Base-by-base conservation (phyloP, 2,113 vertebrate genomes). In the Brachyistius frenatus region DNA sequence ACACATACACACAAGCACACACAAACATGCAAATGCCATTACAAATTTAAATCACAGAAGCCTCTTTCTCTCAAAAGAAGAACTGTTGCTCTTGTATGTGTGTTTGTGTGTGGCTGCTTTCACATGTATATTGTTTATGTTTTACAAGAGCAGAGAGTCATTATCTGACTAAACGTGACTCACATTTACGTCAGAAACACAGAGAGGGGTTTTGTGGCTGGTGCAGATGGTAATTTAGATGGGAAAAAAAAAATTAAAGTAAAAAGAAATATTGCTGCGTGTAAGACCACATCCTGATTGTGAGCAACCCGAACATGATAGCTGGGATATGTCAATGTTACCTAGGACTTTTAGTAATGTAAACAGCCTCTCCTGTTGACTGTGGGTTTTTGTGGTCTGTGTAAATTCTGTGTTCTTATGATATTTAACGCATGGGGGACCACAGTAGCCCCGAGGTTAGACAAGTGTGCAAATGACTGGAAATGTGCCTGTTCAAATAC, bases 11-110 rank as follows among this genome's bases (percentile, higher is more conserved):
- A 81, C 56, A 79, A 16, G 37, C 5, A 62, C 10, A 13, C 60
- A 80, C 66, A 84, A 56, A 84, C 73, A 88, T 73, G 64, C 62
- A 89, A 80, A 80, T 67, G 32, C 67, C n/a, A 86, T 88, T 83
- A 73, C 1, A 87, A 84, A 86, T n/a, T 86, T 7, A 84, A 79
- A 85, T 78, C 80, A 41, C 50, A 82, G 76, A 82, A 73, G 57
- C 72, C 74, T 78, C 53, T 66, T 54, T 80, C 66, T 47, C 30
- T 57, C 23, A 61, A 80, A 77, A 69, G 63, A 71, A 54, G 63
- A 71, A 54, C 54, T 49, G 52, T 46, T 3, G 23, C 61, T 73
- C 65, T 71, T 70, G 62, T 68, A n/a, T 54, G 44, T 52, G 39
- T 66, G 11, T 58, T 41, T 76, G 54, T 15, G 37, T 31, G 66